phyloP scores from a whole-genome alignment of 1,140 invertebrate species.

The Formica selysi region DNA sequence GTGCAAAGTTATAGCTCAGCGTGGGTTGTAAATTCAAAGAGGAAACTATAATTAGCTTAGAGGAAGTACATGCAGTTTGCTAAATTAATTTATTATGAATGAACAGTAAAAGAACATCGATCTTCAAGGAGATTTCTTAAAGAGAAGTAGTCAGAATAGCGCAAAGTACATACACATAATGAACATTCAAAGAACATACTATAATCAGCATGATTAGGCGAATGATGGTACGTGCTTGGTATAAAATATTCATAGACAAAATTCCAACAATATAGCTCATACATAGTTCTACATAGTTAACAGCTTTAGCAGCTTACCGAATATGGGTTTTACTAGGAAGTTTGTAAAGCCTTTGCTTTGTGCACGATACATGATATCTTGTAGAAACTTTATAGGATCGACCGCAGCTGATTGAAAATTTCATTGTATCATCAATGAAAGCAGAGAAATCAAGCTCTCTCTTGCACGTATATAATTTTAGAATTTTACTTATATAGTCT shows the following conservation, averaged over 20 bases:
- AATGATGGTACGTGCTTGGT: not conserved
- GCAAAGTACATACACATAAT: not conserved
- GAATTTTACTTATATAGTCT: not conserved
- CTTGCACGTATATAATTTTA: not conserved
- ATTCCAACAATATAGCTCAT: slow-evolving; percentile 4
- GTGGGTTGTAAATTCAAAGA: not conserved
- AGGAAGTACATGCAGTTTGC: not conserved
- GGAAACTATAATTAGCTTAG: not conserved
- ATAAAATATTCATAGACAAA: slow-evolving; percentile 20
- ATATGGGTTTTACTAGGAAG: not conserved
- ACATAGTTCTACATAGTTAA: not conserved
- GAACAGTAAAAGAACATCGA: not conserved
- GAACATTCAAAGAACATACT: slow-evolving; percentile 26
- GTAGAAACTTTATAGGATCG: slow-evolving; percentile 12
- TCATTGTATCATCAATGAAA: not conserved
- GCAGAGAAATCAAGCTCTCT: not conserved
- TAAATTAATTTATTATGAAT: not conserved
- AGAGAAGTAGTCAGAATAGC: not conserved
- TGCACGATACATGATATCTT: slow-evolving; percentile 1
- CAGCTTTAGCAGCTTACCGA: slow-evolving; percentile 23
- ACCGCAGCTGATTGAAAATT: slow-evolving; percentile 39
- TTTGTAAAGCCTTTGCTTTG: slow-evolving; percentile 35
- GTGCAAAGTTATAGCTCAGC: not conserved
- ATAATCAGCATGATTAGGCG: slow-evolving; percentile 24
- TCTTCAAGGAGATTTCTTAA: not conserved